Conservation (phyloP, 2,888 invertebrate species). For the Tinea trinotella region DNA sequence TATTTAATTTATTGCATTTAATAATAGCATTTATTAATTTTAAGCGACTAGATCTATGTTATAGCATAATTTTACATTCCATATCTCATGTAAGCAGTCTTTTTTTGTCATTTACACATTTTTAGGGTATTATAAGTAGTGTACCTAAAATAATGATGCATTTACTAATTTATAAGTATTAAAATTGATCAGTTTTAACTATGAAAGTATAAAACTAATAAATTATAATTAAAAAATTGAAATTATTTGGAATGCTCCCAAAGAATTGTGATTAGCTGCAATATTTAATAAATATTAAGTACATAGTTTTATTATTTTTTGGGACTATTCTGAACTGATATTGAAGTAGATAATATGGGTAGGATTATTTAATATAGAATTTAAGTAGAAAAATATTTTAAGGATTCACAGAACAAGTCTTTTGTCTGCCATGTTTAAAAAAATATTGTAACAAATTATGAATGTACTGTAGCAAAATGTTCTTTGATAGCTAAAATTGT, state of each 20-base stretch:
- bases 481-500: neutral
- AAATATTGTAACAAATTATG: neutral
- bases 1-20: constrained; percentile 61
- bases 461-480: neutral
- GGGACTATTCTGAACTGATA: constrained; percentile 57
- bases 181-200: constrained; percentile 4
- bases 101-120: constrained; percentile 5
- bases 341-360: constrained; percentile 8
- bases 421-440: constrained; percentile 8
- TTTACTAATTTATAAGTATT: constrained; percentile 5
- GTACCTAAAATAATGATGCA: constrained; percentile 6
- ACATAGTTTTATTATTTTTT: constrained; percentile 28
- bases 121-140: constrained; percentile 1
- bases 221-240: constrained; percentile 7
- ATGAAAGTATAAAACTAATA: neutral
- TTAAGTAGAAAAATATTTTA: constrained; percentile 15
- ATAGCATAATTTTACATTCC: constrained; percentile 3
- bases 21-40: constrained; percentile 46
- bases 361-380: constrained; percentile 1
- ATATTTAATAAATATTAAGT: constrained; percentile 17
- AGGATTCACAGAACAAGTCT: neutral
- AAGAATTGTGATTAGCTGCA: constrained; percentile 31
- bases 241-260: constrained; percentile 58
- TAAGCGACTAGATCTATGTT: constrained; percentile 24
- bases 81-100: constrained; percentile 5